phyloP scores from a whole-genome alignment of 2,888 invertebrate species.

The Erebia palarica region DNA sequence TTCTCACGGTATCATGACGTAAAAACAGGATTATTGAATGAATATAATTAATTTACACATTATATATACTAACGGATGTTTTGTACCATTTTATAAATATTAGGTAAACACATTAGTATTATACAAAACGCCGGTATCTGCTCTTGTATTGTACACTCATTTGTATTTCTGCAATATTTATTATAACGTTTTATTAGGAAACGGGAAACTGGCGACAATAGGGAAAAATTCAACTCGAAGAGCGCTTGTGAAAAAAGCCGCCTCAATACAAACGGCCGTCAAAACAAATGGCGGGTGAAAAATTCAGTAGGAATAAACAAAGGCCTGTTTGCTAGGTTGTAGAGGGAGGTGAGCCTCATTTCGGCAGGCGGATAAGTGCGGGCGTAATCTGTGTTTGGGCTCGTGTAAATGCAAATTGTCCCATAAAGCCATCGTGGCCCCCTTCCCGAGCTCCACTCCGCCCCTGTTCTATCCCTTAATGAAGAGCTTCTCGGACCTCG shows the following conservation, averaged over 20 bases:
- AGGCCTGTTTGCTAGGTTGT: constrained; percentile 72
- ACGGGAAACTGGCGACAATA: constrained; percentile 20
- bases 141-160: not conserved
- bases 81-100: not conserved
- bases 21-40: no score
- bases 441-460: constrained; percentile 48
- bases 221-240: constrained; percentile 20
- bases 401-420: constrained; percentile 83
- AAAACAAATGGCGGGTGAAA: constrained; percentile 77
- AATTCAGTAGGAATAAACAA: constrained; percentile 76
- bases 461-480: constrained; percentile 65
- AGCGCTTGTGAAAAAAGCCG: constrained; percentile 23
- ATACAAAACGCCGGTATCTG: not conserved
- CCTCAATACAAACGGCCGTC: constrained; percentile 59
- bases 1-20: no score
- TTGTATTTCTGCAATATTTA: constrained; percentile 9
- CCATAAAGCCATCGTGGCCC: constrained; percentile 74
- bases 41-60: not conserved
- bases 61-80: not conserved
- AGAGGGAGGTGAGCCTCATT: constrained; percentile 66
- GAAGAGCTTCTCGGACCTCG: constrained; percentile 73
- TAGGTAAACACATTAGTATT: no score
- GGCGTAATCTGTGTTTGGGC: constrained; percentile 78
- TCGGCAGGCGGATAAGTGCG: constrained; percentile 78
- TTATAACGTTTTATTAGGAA: constrained; percentile 23